These are phyloP conservation scores for Machimus atricapillus DNA, from an alignment of 2,888 invertebrate species.

Conservation along the genomic window DNA sequence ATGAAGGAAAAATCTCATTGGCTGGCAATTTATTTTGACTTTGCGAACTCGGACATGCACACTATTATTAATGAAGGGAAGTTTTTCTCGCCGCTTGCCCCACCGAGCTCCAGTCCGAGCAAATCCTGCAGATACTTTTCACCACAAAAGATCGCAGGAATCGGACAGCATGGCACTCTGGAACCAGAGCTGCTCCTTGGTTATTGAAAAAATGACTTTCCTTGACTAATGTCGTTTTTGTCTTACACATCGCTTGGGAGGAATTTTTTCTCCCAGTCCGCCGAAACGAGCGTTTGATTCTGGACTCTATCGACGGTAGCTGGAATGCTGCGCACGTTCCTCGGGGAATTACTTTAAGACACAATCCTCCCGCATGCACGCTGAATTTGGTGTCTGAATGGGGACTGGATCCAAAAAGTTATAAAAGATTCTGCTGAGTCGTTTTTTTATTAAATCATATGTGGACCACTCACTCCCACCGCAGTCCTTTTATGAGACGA, in stretches of 20 bases:
- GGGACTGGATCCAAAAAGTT: background rate
- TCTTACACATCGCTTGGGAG: background rate
- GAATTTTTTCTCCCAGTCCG: background rate
- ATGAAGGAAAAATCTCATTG: slow-evolving; percentile 4
- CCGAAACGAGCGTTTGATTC: slow-evolving; percentile 9
- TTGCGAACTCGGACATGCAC: background rate
- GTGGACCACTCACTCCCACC: background rate
- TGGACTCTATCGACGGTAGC: background rate
- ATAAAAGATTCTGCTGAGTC: slow-evolving; percentile 3
- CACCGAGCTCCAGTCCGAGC: background rate
- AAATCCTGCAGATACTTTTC: background rate
- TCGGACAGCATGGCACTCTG: background rate
- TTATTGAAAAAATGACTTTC: slow-evolving; percentile 14
- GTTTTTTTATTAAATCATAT: slow-evolving; percentile 21
- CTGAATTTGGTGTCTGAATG: background rate
- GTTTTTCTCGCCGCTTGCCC: slow-evolving; percentile 5
- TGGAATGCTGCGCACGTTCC: background rate
- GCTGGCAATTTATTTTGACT: slow-evolving; percentile 23
- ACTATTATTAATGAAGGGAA: slow-evolving; percentile 25
- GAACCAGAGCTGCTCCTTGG: background rate
- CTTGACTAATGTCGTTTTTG: slow-evolving; percentile 15
- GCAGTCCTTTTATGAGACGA: background rate
- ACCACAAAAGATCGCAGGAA: background rate
- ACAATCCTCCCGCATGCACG: background rate
- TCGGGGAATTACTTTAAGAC: background rate